Evolutionary conservation across 2,797 vertebrate species (phyloP).

Genomic region (Sciurus carolinensis): DNA sequence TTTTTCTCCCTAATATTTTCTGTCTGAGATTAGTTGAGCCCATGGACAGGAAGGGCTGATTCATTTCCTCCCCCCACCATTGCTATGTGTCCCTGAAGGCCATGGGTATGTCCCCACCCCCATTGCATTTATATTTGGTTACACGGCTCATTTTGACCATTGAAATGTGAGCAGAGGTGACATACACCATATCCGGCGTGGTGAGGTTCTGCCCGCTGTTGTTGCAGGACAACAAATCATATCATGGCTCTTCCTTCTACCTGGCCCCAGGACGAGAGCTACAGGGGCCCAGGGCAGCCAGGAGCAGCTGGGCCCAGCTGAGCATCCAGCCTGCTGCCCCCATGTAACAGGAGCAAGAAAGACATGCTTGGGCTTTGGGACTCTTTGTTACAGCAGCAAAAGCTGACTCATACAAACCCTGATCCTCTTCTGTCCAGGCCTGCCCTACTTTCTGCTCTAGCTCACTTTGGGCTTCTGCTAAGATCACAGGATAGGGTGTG

Average conservation of each 20-base stretch:
- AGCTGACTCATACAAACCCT: background rate
- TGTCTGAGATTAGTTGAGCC: background rate
- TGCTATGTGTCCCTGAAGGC: background rate
- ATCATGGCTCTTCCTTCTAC: background rate
- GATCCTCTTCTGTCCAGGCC: background rate
- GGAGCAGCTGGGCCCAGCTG: background rate
- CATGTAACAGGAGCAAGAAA: background rate
- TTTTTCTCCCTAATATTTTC: background rate
- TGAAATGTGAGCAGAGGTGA: background rate
- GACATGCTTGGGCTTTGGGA: background rate
- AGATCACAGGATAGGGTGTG: accelerated
- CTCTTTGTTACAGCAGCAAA: background rate
- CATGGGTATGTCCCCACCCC: background rate
- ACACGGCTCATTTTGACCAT: background rate
- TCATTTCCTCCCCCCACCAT: background rate
- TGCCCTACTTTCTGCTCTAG: background rate
- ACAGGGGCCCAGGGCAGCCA: background rate
- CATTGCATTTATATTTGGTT: background rate
- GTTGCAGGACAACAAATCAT: background rate
- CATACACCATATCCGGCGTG: accelerated
- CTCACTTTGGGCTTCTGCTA: background rate
- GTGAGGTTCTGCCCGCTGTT: background rate
- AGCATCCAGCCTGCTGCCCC: background rate
- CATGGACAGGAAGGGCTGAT: background rate
- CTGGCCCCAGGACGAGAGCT: background rate